These are phyloP conservation scores for Chelon labrosus DNA, from an alignment of 2,797 vertebrate species.

Conservation along the genomic window DNA sequence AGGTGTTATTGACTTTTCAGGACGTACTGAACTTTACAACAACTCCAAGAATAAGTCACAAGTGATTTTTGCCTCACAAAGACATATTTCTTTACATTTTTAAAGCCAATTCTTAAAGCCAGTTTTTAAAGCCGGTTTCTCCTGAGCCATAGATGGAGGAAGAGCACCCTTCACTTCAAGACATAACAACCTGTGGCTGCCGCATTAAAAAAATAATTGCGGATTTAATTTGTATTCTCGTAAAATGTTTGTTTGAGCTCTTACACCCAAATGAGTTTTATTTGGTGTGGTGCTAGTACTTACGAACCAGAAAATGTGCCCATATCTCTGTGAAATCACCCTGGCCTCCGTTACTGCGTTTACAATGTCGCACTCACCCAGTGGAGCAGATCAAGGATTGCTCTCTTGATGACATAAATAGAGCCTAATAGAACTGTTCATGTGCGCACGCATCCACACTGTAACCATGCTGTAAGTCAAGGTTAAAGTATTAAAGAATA, in stretches of 20 bases:
- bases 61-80: background rate
- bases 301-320: conserved; percentile 69
- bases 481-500: background rate
- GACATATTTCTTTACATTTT: background rate
- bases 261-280: conserved; percentile 57
- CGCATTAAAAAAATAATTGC: conserved; percentile 53
- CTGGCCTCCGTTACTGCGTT: conserved; percentile 56
- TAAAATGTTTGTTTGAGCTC: conserved; percentile 63
- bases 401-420: conserved; percentile 45
- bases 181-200: conserved; percentile 36
- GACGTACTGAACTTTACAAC: conserved; percentile 17
- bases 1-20: conserved; percentile 22
- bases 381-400: conserved; percentile 55
- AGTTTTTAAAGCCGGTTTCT: conserved; percentile 4
- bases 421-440: conserved; percentile 34
- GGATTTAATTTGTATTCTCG: conserved; percentile 56
- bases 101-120: background rate
- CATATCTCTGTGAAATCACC: conserved; percentile 71
- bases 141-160: conserved; percentile 12
- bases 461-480: background rate
- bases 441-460: conserved; percentile 8
- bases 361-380: conserved; percentile 38
- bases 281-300: conserved; percentile 56
- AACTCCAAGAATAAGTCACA: background rate
- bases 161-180: conserved; percentile 3